Base-by-base conservation (phyloP, 2,888 invertebrate species). In the Acleris emargana region DNA sequence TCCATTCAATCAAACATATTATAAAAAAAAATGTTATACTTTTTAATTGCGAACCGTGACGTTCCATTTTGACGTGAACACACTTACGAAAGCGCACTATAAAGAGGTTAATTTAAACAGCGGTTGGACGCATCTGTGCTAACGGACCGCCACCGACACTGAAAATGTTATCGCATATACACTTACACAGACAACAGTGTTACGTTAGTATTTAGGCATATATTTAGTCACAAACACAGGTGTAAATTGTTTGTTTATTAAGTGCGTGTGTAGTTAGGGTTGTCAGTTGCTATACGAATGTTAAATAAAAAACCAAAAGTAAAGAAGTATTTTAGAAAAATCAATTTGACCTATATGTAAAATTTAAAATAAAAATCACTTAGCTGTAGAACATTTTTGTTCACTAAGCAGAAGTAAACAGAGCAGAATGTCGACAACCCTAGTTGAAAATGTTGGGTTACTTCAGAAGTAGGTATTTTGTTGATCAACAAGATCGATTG, bases 1-100 rank as follows among this genome's bases (percentile, higher is more conserved):
- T 11, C 38, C 38, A 38, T 13, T 13, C 38, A 13, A 13, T 4
- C 38, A 38, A 38, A 38, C n/a, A 38, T 28, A 28, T 9, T 9
- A 7, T 9, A 9, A 2, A 38, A 38, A 38, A 38, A 32, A 38
- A 13, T 7, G 9, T 2, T 9, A 7, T 1, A 32, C 3, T 13
- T 38, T 38, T 38, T 38, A 4, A 38, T 13, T 6, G 20, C 54
- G 16, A 42, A 13, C 13, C 38, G 54, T 42, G 54, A 42, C 54
- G 42, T 22, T 42, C 42, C 42, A 42, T 18, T 54, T 54, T 47
- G 53, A 69, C 77, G 73, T 70, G 75, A 74, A 73, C 78, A 73
- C 80, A 82, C 81, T 78, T 72, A 78, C 76, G 67, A 74, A 69
- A 73, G 71, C 67, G 68, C 75, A 67, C 73, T 77, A 70, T 67